Conservation (phyloP, 2,797 vertebrate genomes). For the Chloroceryle inda region DNA sequence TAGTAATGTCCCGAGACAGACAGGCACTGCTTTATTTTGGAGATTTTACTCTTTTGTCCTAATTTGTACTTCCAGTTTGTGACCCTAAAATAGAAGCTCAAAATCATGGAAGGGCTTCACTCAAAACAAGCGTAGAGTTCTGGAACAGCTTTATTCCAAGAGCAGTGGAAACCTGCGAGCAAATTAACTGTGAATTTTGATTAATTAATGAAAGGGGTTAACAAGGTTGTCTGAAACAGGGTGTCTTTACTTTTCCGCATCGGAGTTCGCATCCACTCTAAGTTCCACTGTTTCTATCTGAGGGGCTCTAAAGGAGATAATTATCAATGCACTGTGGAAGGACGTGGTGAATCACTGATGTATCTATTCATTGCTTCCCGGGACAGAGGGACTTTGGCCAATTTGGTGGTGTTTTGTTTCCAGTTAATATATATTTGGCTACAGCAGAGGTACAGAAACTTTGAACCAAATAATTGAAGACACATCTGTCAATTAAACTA, state of each 20-base stretch:
- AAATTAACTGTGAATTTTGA: background rate
- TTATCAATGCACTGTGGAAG: background rate
- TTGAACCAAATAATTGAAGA: conserved; percentile 23
- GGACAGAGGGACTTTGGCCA: background rate
- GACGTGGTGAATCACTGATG: background rate
- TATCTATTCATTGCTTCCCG: background rate
- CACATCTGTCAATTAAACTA: background rate
- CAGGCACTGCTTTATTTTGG: background rate
- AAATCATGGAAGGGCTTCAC: background rate
- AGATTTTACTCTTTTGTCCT: conserved; percentile 9
- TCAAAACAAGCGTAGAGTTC: background rate
- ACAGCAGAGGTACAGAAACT: conserved; percentile 2
- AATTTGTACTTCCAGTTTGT: conserved; percentile 4
- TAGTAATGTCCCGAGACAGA: conserved; percentile 11
- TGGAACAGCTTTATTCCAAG: background rate
- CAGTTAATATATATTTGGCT: conserved; percentile 29
- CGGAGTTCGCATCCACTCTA: background rate
- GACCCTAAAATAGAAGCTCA: background rate
- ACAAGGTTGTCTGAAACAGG: background rate
- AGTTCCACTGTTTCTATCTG: background rate
- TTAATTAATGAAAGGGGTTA: background rate
- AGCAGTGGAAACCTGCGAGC: background rate
- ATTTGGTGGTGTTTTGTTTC: background rate
- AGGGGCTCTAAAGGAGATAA: background rate
- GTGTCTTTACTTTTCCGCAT: background rate